Base-by-base conservation (phyloP, 1,140 invertebrate genomes). In the Lethrus apterus region DNA sequence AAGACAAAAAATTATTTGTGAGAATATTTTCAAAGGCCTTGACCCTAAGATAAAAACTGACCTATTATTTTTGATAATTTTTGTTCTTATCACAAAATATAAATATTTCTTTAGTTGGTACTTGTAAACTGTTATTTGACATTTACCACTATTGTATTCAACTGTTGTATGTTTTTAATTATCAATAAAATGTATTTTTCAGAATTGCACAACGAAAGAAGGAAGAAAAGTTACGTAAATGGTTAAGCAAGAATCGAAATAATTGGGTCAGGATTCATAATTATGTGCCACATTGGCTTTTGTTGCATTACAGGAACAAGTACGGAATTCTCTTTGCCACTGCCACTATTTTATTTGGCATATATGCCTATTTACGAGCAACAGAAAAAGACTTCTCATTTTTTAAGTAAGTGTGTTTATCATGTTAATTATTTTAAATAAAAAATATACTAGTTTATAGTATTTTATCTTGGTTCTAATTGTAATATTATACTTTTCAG, bases 141-240 rank as follows among this genome's bases (percentile, higher is more conserved):
- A n/a, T n/a, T n/a, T n/a, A n/a, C n/a, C n/a, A n/a, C n/a, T n/a
- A n/a, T n/a, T n/a, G n/a, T n/a, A n/a, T n/a, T n/a, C n/a, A n/a
- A n/a, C n/a, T n/a, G n/a, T n/a, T n/a, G n/a, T n/a, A n/a, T n/a
- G n/a, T n/a, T n/a, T n/a, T n/a, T n/a, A n/a, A n/a, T n/a, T n/a
- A n/a, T n/a, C n/a, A n/a, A n/a, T n/a, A n/a, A n/a, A n/a, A n/a
- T n/a, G n/a, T n/a, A n/a, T n/a, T n/a, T 59, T 58, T 47, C 58
- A 79, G 77, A 58, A 68, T 70, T 52, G 67, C 73, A 50, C 69
- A 75, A 60, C 67, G 72, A 1, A 62, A 63, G 51, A 43, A 56
- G 45, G 69, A 76, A 54, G 67, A 73, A 60, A 55, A 72, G 43
- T 51, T 70, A 55, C 56, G 64, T 7, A 63, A 60, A 17, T 63